Base-by-base conservation (phyloP, 2,888 invertebrate species). In the Drosophila recens region DNA sequence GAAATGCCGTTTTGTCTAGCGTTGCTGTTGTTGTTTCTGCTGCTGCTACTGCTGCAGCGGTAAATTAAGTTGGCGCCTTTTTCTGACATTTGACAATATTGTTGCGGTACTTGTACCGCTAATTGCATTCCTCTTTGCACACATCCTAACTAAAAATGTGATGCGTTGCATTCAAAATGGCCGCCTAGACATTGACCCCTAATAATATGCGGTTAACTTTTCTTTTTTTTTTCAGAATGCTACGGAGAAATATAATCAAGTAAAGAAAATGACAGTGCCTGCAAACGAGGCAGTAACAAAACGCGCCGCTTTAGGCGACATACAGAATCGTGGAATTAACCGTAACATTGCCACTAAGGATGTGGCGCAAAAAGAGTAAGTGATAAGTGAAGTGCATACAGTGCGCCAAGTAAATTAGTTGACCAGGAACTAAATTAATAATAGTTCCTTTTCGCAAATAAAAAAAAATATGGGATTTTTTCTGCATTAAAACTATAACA, bases 291-390 rank as follows among this genome's bases (percentile, higher is more conserved):
- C 73, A 42, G 76, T 73, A 75, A 79, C 88, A 45, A 92, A 91
- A 72, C 90, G 94, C 73, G 91, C 94, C 23, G 94, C 93, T 15
- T 87, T 94, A 40, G 94, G 94, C 4, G 94, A 94, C 82, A 90
- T 94, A 54, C 93, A 94, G 30, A 94, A 94, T 82, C 93, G 93
- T 67, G 93, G 93, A 15, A 67, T 91, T 5, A 90, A 91, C 6
- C 91, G 90, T 17, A 81, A 77, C 33, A 72, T 82, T 1, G 69
- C 80, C 43, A 74, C 75, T 33, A 90, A 89, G 51, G 91, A 92
- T 59, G 89, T 73, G 9, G 85, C 79, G 0, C 85, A 89, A 53
- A 91, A 91, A 70, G 91, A 92, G 90, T 93, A 82, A 87, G 90
- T 79, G 23, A 45, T 20, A 20, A 20, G 43, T 20, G 43, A 9